phyloP scores from a whole-genome alignment of 2,888 invertebrate species.

The Leucoptera coffeella region DNA sequence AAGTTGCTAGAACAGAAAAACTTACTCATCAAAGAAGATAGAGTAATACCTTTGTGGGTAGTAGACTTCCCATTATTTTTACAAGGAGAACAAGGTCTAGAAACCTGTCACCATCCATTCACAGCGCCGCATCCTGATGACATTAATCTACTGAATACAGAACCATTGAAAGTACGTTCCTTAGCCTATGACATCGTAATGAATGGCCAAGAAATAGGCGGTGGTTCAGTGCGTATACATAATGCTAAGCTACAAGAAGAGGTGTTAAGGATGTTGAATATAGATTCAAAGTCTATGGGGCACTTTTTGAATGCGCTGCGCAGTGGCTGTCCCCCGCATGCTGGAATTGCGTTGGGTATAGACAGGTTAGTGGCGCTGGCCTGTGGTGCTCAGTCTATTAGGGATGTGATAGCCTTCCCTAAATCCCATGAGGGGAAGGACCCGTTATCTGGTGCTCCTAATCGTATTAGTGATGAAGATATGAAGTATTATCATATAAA shows the following conservation, averaged over 20 bases:
- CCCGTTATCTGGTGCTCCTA: conserved; percentile 83
- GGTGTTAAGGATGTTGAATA: conserved; percentile 71
- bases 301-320: conserved; percentile 87
- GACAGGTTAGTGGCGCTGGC: conserved; percentile 79
- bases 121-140: conserved; percentile 88
- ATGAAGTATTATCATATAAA: conserved; percentile 67
- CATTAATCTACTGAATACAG: conserved; percentile 56
- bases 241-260: conserved; percentile 70
- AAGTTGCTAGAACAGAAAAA: conserved; percentile 48
- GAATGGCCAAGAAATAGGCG: conserved; percentile 94
- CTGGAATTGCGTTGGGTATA: conserved; percentile 91
- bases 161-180: conserved; percentile 61
- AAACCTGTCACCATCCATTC: conserved; percentile 94
- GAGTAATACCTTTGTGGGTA: conserved; percentile 73
- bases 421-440: conserved; percentile 89
- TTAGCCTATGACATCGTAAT: conserved; percentile 93
- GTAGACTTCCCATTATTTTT: conserved; percentile 91
- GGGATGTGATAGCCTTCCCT: conserved; percentile 97
- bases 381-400: conserved; percentile 70
- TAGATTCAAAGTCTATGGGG: conserved; percentile 58
- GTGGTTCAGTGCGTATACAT: conserved; percentile 95
- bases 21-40: conserved; percentile 20
- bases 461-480: conserved; percentile 62
- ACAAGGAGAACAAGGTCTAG: conserved; percentile 56
- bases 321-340: conserved; percentile 96